Conservation (phyloP, 2,797 vertebrate species). For the Alcedo atthis region DNA sequence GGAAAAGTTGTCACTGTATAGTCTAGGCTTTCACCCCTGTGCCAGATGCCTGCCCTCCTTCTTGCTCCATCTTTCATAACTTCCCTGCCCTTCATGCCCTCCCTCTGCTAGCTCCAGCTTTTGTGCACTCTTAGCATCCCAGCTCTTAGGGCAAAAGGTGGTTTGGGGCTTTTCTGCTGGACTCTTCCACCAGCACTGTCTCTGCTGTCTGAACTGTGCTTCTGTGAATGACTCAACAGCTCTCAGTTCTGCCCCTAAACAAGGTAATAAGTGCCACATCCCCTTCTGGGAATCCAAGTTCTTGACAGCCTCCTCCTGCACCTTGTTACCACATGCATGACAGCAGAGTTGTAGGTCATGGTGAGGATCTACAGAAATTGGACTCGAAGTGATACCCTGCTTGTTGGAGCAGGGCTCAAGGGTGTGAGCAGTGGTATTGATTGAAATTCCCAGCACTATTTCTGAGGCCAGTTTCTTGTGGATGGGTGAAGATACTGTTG, state of each 20-base stretch:
- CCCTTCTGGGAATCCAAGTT: not conserved
- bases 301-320: not conserved
- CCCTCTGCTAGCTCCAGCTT: not conserved
- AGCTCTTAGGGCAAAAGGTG: not conserved
- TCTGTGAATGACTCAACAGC: not conserved
- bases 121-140: not conserved
- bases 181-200: not conserved
- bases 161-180: not conserved
- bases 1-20: not conserved
- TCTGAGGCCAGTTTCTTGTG: not conserved
- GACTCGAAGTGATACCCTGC: rapidly evolving
- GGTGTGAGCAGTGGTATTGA: not conserved
- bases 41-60: not conserved
- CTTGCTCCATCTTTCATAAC: not conserved
- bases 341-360: not conserved
- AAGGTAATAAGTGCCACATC: not conserved
- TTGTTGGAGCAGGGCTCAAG: not conserved
- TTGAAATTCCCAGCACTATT: not conserved
- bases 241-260: not conserved
- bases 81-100: not conserved
- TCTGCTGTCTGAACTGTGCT: not conserved
- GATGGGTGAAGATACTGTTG: not conserved
- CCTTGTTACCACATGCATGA: not conserved
- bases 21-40: not conserved
- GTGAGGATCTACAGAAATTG: not conserved